Base-by-base conservation (phyloP, 2,888 invertebrate genomes). In the Cataglyphis altisquamis region DNA sequence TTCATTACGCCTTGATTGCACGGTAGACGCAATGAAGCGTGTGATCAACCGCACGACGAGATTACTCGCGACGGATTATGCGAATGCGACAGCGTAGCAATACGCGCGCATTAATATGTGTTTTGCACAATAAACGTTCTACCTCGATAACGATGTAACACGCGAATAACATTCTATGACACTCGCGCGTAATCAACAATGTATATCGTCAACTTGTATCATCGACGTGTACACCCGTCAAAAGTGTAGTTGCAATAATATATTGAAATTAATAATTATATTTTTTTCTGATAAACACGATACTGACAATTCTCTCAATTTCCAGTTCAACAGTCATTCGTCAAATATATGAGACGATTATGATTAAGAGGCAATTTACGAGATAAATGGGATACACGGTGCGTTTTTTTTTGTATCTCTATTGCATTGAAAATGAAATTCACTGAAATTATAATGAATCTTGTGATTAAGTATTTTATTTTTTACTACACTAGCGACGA, bases 1-100 rank as follows among this genome's bases (percentile, higher is more conserved):
- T 60, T 80, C 78, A 60, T 80, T 80, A 80, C 45, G 45, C 72
- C 78, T 60, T 70, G 78, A 80, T 80, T 80, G 60, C 72, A 48
- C 60, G 72, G 60, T 45, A 80, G 60, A 80, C 60, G 72, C 72
- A 57, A 70, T 80, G 78, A 80, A 80, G 45, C 72, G 60, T 70
- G 72, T 80, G 78, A 80, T 80, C 70, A 80, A 80, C 78, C 60
- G 60, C 78, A 25, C 72, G 78, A 80, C 45, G 72, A 80, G 72
- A 80, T 80, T 80, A 80, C 36, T 48, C 70, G 57, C 32, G 52
- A 52, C 60, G 72, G 70, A 70, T 80, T 80, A 80, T 70, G 72
- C 78, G 72, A 80, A 80, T 80, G 72, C 32, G 45, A 62, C 78
- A 57, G 45, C 70, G 57, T 52, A n/a, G 70, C 60, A 80, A 80